These are phyloP conservation scores for Pycnonotus jocosus DNA, from an alignment of 2,113 vertebrate species.

Conservation along the genomic window DNA sequence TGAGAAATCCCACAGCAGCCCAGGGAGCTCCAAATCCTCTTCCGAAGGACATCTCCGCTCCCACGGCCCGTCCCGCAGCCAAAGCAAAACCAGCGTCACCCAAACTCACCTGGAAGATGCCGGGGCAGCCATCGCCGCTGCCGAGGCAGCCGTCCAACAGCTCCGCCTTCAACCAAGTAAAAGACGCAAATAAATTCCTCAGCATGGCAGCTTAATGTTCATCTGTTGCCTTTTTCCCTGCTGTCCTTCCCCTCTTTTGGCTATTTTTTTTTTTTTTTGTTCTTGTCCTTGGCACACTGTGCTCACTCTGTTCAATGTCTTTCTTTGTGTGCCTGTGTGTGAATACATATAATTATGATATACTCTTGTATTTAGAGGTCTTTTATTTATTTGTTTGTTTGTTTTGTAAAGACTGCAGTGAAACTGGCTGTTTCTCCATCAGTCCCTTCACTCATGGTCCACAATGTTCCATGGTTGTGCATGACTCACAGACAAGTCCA, in stretches of 20 bases:
- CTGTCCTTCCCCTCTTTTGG: conserved; percentile 68
- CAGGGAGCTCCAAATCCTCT: conserved; percentile 97
- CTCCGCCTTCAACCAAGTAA: conserved; percentile 99
- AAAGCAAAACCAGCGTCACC: conserved; percentile 98
- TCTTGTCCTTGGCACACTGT: conserved; percentile 71
- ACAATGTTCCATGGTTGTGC: conserved; percentile 51
- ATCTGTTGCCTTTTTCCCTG: conserved; percentile 84
- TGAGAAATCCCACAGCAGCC: conserved; percentile 98
- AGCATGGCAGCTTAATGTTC: conserved; percentile 89
- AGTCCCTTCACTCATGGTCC: conserved; percentile 55
- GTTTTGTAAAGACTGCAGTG: conserved; percentile 66
- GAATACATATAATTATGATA: conserved; percentile 71
- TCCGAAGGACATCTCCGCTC: conserved; percentile 97
- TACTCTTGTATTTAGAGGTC: conserved; percentile 59
- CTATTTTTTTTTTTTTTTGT: conserved; percentile 44
- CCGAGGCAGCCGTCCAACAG: conserved; percentile 95
- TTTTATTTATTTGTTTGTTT: conserved; percentile 48
- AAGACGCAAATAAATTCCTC: conserved; percentile 90
- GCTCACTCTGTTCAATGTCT: conserved; percentile 77
- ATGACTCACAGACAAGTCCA: conserved; percentile 50
- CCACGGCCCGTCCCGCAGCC: conserved; percentile 94
- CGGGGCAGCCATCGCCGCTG: conserved; percentile 94
- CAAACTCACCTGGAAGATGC: conserved; percentile 97
- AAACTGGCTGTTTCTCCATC: conserved; percentile 85
- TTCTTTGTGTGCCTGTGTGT: conserved; percentile 70